Evolutionary conservation across 2,888 invertebrate species (phyloP).

Genomic region (Toxonevra muliebris): DNA sequence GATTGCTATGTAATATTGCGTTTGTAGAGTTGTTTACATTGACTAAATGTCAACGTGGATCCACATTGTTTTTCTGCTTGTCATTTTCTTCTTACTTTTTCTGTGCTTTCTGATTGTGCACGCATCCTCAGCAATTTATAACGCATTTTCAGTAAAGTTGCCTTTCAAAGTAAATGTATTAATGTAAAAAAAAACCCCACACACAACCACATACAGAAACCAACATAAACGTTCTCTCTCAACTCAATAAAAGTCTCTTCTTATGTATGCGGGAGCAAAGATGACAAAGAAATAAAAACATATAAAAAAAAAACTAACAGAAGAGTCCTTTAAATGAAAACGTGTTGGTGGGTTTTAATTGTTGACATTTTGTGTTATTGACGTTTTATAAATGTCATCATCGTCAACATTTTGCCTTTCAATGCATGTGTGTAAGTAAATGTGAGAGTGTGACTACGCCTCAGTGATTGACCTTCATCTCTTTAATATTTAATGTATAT

Average conservation of each 20-base stretch:
- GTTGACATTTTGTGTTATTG: slow-evolving; percentile 35
- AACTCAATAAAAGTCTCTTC: slow-evolving; percentile 32
- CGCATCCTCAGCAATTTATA: slow-evolving; percentile 35
- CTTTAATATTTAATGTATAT: background rate
- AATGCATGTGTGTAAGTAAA: background rate
- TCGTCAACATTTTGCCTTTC: background rate
- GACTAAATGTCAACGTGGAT: slow-evolving; percentile 8
- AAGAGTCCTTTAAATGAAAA: slow-evolving; percentile 42
- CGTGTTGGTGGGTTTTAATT: slow-evolving; percentile 51
- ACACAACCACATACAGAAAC: no score
- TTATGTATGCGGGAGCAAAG: background rate
- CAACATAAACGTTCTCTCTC: no score
- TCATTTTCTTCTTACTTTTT: slow-evolving; percentile 13
- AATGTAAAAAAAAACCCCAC: no score
- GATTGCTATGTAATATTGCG: slow-evolving; percentile 13
- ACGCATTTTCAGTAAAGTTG: slow-evolving; percentile 38
- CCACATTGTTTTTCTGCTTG: slow-evolving; percentile 23
- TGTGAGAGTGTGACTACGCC: background rate
- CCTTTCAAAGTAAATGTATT: slow-evolving; percentile 5
- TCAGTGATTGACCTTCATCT: background rate
- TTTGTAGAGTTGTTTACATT: slow-evolving; percentile 19
- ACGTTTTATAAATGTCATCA: slow-evolving; percentile 6
- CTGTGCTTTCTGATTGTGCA: background rate
- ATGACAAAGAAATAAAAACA: slow-evolving; percentile 1
- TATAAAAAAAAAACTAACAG: background rate